phyloP scores from a whole-genome alignment of 2,797 vertebrate species.

The Phalanger gymnotis region DNA sequence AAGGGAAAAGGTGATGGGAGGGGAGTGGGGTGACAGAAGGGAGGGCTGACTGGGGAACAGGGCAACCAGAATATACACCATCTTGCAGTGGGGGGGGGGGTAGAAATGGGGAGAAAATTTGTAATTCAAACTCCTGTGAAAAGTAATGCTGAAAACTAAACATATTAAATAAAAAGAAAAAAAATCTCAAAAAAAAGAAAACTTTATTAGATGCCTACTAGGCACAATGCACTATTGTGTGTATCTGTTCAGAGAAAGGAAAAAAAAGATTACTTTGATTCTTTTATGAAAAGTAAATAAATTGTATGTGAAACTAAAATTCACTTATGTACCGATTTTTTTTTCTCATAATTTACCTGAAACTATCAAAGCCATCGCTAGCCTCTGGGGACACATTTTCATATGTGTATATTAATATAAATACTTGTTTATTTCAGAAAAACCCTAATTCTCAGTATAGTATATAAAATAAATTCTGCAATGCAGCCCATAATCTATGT shows the following conservation, averaged over 20 bases:
- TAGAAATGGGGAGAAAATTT: no score
- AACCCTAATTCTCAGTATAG: constrained; percentile 2
- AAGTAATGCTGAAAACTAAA: no score
- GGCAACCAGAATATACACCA: no score
- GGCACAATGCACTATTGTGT: background rate
- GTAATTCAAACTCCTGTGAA: no score
- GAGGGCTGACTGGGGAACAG: no score
- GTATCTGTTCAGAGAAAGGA: background rate
- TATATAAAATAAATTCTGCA: constrained; percentile 10
- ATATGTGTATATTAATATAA: background rate
- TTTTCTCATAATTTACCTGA: background rate
- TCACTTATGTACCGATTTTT: background rate
- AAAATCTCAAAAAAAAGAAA: no score
- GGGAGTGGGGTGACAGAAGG: no score
- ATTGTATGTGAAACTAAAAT: background rate
- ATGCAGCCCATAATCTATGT: constrained; percentile 3
- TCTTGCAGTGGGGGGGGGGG: no score
- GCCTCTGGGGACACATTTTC: background rate
- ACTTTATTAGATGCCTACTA: background rate
- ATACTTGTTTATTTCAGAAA: background rate
- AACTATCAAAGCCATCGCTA: constrained; percentile 15
- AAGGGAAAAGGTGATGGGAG: no score
- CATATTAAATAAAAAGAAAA: no score
- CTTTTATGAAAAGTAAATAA: background rate
- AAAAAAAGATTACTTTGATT: background rate